Evolutionary conservation across 2,888 invertebrate species (phyloP), one percentile per base, ranked within the genome.

Genomic region (Busseola fusca): DNA sequence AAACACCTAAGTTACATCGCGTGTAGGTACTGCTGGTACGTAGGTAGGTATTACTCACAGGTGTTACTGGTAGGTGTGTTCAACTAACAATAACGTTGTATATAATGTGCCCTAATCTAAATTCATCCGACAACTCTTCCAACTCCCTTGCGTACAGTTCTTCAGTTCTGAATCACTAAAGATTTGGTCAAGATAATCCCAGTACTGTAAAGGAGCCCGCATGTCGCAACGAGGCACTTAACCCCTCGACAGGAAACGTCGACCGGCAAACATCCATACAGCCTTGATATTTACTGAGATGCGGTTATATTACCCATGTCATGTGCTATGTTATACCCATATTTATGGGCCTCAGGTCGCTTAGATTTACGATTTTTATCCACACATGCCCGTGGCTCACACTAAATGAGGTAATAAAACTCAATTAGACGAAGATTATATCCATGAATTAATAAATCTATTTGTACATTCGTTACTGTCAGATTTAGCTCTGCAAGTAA

Each of bases 211-310:
- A 52, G 16, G 68, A 56, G 50, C 58, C 42, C 34, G 16, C 10
- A 18, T 68, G 48, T 64, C 27, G 67, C 27, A 81, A 78, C 48
- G 37, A 70, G 59, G 42, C 74, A 52, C 21, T 56, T 65, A 64
- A 64, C 74, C 82, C 40, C 34, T 25, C 50, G 12, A 62, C 79
- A 69, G 82, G 79, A 69, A 82, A 50, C 63, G n/a, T 52, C 50
- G 30, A 27, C 48, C 14, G 40, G 9, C 45, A 65, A 59, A 52
- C 27, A 40, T 56, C 30, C 59, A 72, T 62, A 42, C 45, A 63
- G 40, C 74, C 74, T 82, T 82, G 74, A 82, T 71, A 71, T 73
- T 78, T 64, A 79, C 30, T 56, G 30, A 72, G 65, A 69, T 64
- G 52, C 14, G 45, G 42, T 48, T 48, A 21, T 48, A 48, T n/a